These are phyloP conservation scores for Steinernema hermaphroditum DNA, from an alignment of 2,888 invertebrate genomes.

Conservation along the genomic window DNA sequence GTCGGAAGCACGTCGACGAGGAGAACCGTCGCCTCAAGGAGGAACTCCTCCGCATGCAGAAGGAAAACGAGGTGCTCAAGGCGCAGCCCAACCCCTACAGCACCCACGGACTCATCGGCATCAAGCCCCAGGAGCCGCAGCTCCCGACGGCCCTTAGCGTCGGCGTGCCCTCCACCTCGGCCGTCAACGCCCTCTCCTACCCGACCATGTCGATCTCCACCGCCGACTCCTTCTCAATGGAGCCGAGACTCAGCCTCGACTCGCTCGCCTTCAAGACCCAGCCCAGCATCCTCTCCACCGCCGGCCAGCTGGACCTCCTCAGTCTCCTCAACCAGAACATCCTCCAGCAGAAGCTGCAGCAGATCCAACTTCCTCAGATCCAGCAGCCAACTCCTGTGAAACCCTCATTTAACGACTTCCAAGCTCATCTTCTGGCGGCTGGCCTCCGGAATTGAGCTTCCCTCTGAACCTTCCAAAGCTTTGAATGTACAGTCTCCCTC, in stretches of 20 bases:
- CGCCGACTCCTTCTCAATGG: background rate
- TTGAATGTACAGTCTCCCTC: no score
- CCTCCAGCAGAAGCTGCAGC: slow-evolving; percentile 27
- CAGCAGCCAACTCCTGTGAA: background rate
- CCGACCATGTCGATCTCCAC: background rate
- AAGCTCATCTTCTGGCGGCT: background rate
- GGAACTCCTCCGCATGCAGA: background rate
- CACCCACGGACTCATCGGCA: background rate
- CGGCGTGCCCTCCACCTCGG: background rate
- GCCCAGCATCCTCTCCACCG: background rate
- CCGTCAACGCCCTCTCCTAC: slow-evolving; percentile 17
- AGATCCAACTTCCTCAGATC: background rate
- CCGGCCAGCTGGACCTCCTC: background rate
- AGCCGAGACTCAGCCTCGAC: background rate
- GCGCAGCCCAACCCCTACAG: background rate
- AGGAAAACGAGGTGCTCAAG: background rate
- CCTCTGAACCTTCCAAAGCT: no score
- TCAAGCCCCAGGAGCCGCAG: background rate
- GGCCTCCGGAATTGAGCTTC: no score
- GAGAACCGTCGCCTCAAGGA: background rate
- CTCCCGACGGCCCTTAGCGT: background rate
- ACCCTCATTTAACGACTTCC: background rate
- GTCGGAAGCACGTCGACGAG: background rate
- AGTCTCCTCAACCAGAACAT: background rate
- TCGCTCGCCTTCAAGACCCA: slow-evolving; percentile 8